These are phyloP conservation scores for Anhinga anhinga DNA, from an alignment of 2,113 vertebrate genomes.

Conservation along the genomic window DNA sequence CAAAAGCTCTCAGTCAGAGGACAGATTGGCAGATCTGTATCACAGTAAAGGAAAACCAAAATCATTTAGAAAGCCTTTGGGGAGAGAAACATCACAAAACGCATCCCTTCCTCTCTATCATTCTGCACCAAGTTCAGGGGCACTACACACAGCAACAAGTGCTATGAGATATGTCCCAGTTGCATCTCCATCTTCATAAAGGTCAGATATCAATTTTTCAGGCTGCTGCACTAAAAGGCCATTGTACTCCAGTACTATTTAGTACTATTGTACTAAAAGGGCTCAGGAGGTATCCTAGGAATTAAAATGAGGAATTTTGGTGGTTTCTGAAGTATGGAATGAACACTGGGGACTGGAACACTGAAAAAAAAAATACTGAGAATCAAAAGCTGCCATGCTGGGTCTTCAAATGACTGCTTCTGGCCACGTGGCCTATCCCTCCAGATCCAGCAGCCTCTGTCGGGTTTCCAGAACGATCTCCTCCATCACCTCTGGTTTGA, in stretches of 20 bases:
- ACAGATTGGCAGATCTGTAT: not conserved
- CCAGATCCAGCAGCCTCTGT: slow-evolving; percentile 88
- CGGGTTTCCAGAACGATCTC: slow-evolving; percentile 91
- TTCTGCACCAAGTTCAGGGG: not conserved
- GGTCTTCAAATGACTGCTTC: not conserved
- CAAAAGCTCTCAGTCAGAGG: not conserved
- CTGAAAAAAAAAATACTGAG: not conserved
- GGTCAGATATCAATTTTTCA: not conserved
- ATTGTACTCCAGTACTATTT: not conserved
- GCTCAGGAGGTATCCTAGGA: not conserved
- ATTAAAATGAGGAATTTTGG: not conserved
- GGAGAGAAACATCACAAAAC: not conserved
- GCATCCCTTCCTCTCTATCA: not conserved
- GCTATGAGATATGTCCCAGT: not conserved
- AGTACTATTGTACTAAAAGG: not conserved
- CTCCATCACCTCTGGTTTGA: slow-evolving; percentile 92
- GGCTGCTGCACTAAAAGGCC: not conserved
- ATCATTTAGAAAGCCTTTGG: not conserved
- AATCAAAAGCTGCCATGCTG: slow-evolving; percentile 6
- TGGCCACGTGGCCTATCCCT: slow-evolving; percentile 72
- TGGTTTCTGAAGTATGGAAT: slow-evolving; percentile 16
- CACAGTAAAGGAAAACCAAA: not conserved
- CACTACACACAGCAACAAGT: not conserved
- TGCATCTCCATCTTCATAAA: not conserved
- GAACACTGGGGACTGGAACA: not conserved